Base-by-base conservation (phyloP, 1,140 invertebrate genomes). In the Drosophila ercepeae region DNA sequence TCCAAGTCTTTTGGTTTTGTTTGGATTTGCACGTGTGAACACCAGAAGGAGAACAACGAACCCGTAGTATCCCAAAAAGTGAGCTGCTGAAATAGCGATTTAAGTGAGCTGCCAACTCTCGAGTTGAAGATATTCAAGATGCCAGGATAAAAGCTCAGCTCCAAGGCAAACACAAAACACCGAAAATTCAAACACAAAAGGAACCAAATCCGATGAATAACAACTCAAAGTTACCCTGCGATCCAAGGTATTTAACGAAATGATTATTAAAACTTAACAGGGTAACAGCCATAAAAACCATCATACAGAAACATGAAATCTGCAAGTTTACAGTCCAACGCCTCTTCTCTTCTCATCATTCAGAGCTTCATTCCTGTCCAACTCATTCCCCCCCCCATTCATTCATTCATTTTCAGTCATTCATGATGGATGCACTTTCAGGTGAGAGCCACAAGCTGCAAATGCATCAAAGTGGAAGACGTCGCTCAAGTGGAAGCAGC, bases 11-110 rank as follows among this genome's bases (percentile, higher is more conserved):
- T 53, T 7, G 4, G 16, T 32, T 29, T 70, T 77, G 64, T 74
- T 54, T n/a, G n/a, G 82, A 76, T 88, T 74, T 74, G 77, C 81
- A 84, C 81, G 81, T 88, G 81, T 76, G 76, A 67, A 64, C 57
- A 16, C 6, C 14, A 19, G 52, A 54, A 34, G 25, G 13, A 34
- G 18, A 51, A 48, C 27, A 34, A 39, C 23, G 36, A 42, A 51
- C 29, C 13, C 39, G 32, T 19, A 4, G 39, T 18, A 23, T 32
- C 9, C 34, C 14, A 11, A 42, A 68, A 86, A 86, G 82, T 88
- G 82, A 82, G 83, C 82, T 88, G 83, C 73, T 78, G 77, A 88
- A 88, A 88, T 88, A 74, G 82, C 83, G 78, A 88, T 82, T 88
- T 67, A 86, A 86, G 82, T 88, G 82, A 86, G n/a, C 77, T 86